These are phyloP conservation scores for Cichlasoma orientale DNA, from an alignment of 2,797 vertebrate genomes.

Conservation along the genomic window DNA sequence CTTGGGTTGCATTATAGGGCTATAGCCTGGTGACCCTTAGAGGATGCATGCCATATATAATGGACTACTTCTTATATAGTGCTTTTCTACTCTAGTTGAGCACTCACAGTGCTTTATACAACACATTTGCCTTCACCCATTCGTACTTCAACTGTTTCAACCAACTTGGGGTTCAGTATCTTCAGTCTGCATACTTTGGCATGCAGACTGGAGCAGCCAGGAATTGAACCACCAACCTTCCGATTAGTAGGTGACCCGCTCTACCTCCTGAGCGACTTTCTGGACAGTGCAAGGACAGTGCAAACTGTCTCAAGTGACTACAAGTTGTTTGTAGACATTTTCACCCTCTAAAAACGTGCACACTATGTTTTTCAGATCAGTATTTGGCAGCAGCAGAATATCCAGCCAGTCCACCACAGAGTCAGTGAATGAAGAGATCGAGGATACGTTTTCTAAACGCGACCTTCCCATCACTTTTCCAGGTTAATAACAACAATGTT, in stretches of 20 bases:
- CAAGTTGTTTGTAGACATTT: no score
- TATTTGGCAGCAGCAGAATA: conserved; percentile 78
- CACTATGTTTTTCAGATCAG: conserved; percentile 74
- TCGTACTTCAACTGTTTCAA: no score
- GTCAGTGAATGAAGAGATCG: conserved; percentile 75
- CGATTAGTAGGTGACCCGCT: no score
- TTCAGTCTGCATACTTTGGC: no score
- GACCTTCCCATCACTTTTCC: conserved; percentile 66
- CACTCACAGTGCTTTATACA: no score
- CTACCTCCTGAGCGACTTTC: background rate
- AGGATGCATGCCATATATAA: no score
- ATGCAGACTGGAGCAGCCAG: no score
- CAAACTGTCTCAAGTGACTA: background rate
- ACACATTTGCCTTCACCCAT: no score
- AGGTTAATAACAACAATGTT: conserved; percentile 67
- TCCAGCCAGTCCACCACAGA: conserved; percentile 76
- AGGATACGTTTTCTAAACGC: conserved; percentile 71
- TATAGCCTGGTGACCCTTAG: background rate
- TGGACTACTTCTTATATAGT: no score
- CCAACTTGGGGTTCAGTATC: no score
- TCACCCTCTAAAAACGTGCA: background rate
- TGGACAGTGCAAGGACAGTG: background rate
- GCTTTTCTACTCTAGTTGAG: no score
- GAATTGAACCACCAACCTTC: no score
- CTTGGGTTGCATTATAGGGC: background rate